These are phyloP conservation scores for Laspeyria flexula DNA, from an alignment of 2,888 invertebrate genomes.

Conservation along the genomic window DNA sequence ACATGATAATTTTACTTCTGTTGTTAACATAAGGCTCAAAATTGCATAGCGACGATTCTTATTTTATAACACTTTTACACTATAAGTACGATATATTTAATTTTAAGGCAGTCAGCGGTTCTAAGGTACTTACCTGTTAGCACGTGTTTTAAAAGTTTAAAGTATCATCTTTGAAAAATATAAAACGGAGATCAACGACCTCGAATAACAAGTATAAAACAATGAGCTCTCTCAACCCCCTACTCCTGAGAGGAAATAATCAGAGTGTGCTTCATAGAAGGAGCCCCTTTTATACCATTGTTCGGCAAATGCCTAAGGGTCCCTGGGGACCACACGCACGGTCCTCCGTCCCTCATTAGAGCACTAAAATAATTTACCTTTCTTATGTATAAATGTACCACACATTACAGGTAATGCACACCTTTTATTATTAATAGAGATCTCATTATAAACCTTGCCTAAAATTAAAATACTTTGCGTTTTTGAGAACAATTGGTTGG, in stretches of 20 bases:
- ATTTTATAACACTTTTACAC: too few relatives aligned
- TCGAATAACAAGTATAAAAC: conserved; percentile 60
- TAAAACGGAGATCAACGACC: conserved; percentile 57
- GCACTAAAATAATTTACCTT: conserved; percentile 67
- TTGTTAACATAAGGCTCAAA: too few relatives aligned
- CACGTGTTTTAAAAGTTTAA: too few relatives aligned
- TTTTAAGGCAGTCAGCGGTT: too few relatives aligned
- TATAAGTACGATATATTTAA: too few relatives aligned
- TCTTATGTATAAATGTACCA: conserved; percentile 42
- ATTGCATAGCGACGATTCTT: too few relatives aligned
- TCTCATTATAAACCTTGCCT: conserved; percentile 25
- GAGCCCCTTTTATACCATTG: conserved; percentile 60
- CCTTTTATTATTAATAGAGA: conserved; percentile 44
- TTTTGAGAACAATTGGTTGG: conserved; percentile 1
- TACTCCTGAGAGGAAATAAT: conserved; percentile 65
- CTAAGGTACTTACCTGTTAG: too few relatives aligned
- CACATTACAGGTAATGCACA: conserved; percentile 32
- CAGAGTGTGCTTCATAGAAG: conserved; percentile 61
- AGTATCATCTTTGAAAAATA: conserved; percentile 27
- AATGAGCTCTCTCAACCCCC: conserved; percentile 63
- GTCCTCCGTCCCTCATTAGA: conserved; percentile 61
- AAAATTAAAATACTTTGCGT: conserved; percentile 2
- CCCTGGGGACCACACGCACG: conserved; percentile 52
- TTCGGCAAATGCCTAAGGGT: conserved; percentile 42
- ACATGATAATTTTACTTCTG: too few relatives aligned